These are phyloP conservation scores for Molossus alvarezi DNA, from an alignment of 2,797 vertebrate genomes.

Conservation along the genomic window DNA sequence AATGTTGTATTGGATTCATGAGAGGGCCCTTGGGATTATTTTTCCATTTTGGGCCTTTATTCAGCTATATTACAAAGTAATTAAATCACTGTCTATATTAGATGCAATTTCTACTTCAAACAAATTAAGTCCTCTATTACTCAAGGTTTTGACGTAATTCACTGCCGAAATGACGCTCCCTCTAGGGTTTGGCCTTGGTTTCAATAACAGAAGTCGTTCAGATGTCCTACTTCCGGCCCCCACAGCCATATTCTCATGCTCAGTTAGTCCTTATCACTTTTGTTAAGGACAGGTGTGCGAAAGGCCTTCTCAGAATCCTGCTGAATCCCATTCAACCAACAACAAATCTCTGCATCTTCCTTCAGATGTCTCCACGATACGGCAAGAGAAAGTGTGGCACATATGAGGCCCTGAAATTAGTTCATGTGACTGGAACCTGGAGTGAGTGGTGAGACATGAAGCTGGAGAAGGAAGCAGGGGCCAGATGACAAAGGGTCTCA, in stretches of 20 bases:
- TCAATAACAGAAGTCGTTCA: not conserved
- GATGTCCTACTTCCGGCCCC: not conserved
- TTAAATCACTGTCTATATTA: not conserved
- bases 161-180: not conserved
- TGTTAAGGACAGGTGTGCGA: not conserved
- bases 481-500: not conserved
- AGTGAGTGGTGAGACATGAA: not conserved
- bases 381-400: not conserved
- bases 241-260: not conserved
- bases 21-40: not conserved
- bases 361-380: not conserved
- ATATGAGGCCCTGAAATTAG: not conserved
- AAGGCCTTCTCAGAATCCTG: not conserved
- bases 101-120: not conserved
- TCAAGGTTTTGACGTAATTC: not conserved
- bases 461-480: not conserved
- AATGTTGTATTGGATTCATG: too few species aligned
- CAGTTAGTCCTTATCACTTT: not conserved
- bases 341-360: not conserved
- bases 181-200: not conserved
- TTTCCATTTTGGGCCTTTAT: not conserved
- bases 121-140: not conserved
- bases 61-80: not conserved
- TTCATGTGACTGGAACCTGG: accelerated
- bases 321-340: not conserved